Evolutionary conservation across 2,113 vertebrate species (phyloP), one percentile per base, ranked within the genome.

Genomic region (Erinaceus europaeus): DNA sequence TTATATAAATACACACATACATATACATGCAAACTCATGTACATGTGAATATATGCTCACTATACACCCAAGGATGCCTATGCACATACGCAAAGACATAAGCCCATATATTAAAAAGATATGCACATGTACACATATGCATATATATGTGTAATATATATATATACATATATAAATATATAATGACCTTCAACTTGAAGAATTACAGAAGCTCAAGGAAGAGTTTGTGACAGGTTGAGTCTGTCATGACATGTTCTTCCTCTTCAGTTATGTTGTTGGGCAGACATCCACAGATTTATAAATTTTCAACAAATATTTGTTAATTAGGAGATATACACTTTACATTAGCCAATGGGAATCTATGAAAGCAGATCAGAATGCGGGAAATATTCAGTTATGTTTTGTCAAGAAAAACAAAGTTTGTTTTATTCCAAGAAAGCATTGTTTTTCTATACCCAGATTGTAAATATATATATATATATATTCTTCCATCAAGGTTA

Each of bases 231-330:
- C n/a, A 91, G 79, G 69, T 75, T n/a, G 29, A 21, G 23, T 79
- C 44, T 29, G 18, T 80, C 52, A n/a, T n/a, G 55, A 20, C 29
- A 11, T 57, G 25, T 57, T 57, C 25, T 53, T 57, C 25, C 10
- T 57, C 29, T 27, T 52, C 0, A 4, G 59, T 65, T 42, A 9
- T 23, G 5, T n/a, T 38, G 14, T 38, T 90, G 93, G 72, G 75
- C 71, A 91, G 36, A 36, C 15, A 55, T 42, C 14, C 15, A 8
- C 38, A 48, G 68, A 55, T 79, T 95, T 52, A 78, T 42, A 69
- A 74, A 75, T 88, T 61, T 91, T 61, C 55, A 93, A 75, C 71
- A 94, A 53, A 81, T 89, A 53, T 48, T 59, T 74, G n/a, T 67
- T 38, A 78, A 48, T 74, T 73, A 78, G 36, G 69, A 90, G 46